A percentile compares a stretch with the other conserved stretches of the same genome.
These are phyloP conservation scores for Sycophila texana DNA, from an alignment of 2,888 invertebrate genomes.

Conservation along the genomic window DNA sequence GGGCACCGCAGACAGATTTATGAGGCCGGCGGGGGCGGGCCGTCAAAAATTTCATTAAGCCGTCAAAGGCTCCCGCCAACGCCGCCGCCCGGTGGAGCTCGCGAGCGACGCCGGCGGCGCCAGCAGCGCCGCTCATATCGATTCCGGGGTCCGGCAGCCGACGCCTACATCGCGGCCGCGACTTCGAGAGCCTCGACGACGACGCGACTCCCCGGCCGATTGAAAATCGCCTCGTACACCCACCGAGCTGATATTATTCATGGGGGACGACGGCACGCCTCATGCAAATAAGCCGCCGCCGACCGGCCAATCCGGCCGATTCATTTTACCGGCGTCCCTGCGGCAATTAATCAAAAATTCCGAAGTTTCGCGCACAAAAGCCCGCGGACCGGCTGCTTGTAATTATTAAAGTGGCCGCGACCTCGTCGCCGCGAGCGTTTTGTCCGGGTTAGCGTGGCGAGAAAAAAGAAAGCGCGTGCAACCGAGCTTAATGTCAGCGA, in stretches of 20 bases:
- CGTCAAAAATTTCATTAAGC: conserved; percentile 68
- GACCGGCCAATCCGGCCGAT: conserved; percentile 6
- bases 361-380: conserved; percentile 23
- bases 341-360: conserved; percentile 39
- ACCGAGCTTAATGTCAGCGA: neutral
- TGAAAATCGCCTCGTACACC: conserved; percentile 26
- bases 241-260: conserved; percentile 43
- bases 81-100: conserved; percentile 12
- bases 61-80: conserved; percentile 50
- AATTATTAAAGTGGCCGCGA: conserved; percentile 30
- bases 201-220: conserved; percentile 6
- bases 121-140: conserved; percentile 19
- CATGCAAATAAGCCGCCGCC: conserved; percentile 21
- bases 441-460: neutral
- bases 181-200: conserved; percentile 16
- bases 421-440: neutral
- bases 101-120: conserved; percentile 11
- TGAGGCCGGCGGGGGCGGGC: conserved; percentile 58
- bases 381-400: neutral
- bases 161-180: neutral
- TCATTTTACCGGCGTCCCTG: conserved; percentile 14
- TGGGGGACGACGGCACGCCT: conserved; percentile 5
- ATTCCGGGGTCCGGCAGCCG: conserved; percentile 22
- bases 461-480: neutral
- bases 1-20: conserved; percentile 59